Evolutionary conservation across 2,888 invertebrate species (phyloP), one percentile per base, ranked within the genome.

Genomic region (Xanthia togata): DNA sequence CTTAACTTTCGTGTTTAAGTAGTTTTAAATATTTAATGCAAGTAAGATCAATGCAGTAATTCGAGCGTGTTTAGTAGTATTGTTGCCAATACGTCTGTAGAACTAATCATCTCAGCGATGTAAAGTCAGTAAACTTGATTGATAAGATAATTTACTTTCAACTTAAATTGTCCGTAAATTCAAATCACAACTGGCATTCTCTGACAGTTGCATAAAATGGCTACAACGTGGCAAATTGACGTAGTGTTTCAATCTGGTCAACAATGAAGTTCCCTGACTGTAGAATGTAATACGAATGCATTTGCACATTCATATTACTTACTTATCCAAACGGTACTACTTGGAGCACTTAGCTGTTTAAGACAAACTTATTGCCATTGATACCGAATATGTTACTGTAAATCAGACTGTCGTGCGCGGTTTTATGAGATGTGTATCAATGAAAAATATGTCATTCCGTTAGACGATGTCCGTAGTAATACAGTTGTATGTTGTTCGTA

Each of bases 391-490:
- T 92, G 90, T 94, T 93, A 93, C 93, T 91, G 93, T 93, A 93
- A 93, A 94, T 94, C 89, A 89, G 87, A 90, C 79, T 92, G 91
- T 93, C 93, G 93, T 92, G 93, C 93, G 89, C 93, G 86, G 89
- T 93, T 92, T 93, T 92, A 92, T 91, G 83, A 94, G 95, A 95
- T 95, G 90, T 88, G 89, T 94, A 95, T 95, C 95, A 87, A 90
- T 90, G 89, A 94, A 94, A 95, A 95, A 94, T 95, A 94, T 95
- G 94, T 93, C 93, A 92, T 90, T 90, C 95, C 94, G 95, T 95
- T 95, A 95, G 87, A 86, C 89, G 90, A 91, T 88, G 90, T 89
- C 90, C 71, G 79, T 75, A 88, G 90, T 92, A 93, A 94, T 93
- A 93, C 92, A 93, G 93, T 94, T 93, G 94, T 93, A 93, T 93